A percentile compares a stretch with the other conserved stretches of the same genome.
Evolutionary conservation across 2,888 invertebrate species (phyloP).

Genomic region (Entomobrya proxima): DNA sequence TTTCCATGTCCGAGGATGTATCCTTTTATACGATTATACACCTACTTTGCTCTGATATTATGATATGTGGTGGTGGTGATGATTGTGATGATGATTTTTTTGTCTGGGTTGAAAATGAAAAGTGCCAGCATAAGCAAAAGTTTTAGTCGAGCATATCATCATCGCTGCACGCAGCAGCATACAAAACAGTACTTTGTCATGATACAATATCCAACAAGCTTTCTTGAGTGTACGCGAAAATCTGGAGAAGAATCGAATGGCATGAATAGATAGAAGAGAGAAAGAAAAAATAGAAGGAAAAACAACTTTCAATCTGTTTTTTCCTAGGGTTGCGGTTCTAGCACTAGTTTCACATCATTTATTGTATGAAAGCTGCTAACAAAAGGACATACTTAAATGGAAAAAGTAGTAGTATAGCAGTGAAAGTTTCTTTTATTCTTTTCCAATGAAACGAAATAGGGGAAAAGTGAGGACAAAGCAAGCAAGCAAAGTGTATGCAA

Average conservation of each 20-base stretch:
- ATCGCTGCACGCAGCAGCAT: slow-evolving; percentile 10
- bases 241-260: neutral
- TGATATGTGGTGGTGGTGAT: neutral
- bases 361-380: neutral
- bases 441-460: no score
- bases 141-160: neutral
- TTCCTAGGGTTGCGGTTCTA: no score
- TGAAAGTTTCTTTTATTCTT: no score
- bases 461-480: neutral
- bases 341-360: neutral
- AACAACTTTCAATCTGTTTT: slow-evolving; percentile 11
- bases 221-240: neutral
- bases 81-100: neutral
- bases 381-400: no score
- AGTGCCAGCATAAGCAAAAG: slow-evolving; percentile 15
- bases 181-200: neutral
- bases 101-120: neutral
- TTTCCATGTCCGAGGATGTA: neutral
- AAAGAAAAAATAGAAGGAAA: slow-evolving; percentile 13
- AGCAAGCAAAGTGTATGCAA: neutral
- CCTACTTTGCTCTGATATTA: neutral
- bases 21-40: neutral
- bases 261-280: slow-evolving; percentile 24
- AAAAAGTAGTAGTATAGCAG: no score
- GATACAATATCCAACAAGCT: neutral